These are phyloP conservation scores for Lanistes nyassanus DNA, from an alignment of 1,140 invertebrate species.

Conservation along the genomic window DNA sequence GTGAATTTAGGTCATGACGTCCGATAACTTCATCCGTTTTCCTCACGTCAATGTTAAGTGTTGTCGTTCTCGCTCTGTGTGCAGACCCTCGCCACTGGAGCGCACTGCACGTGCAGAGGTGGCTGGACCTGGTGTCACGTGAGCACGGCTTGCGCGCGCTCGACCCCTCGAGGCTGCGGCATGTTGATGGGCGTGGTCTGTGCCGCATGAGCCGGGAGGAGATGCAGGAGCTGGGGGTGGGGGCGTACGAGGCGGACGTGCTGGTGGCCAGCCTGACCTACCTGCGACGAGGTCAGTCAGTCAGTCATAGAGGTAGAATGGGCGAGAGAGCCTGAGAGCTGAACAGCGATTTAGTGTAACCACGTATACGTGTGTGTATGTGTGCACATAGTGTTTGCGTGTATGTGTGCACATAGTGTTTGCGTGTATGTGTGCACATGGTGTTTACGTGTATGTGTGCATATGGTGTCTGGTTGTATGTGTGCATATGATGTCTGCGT, in stretches of 20 bases:
- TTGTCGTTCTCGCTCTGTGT: background rate
- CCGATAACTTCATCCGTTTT: too few species aligned
- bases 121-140: slow-evolving; percentile 75
- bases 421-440: background rate
- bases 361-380: too few species aligned
- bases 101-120: slow-evolving; percentile 72
- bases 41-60: too few species aligned
- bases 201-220: slow-evolving; percentile 68
- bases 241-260: slow-evolving; percentile 55
- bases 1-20: too few species aligned
- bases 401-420: too few species aligned
- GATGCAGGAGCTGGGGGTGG: slow-evolving; percentile 48
- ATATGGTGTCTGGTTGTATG: background rate
- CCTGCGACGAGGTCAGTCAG: slow-evolving; percentile 55
- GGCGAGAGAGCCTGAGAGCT: too few species aligned
- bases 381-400: too few species aligned
- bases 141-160: slow-evolving; percentile 72
- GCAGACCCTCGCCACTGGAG: slow-evolving; percentile 77
- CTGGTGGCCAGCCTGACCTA: slow-evolving; percentile 57
- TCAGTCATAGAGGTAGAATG: too few species aligned
- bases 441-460: background rate
- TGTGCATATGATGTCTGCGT: background rate
- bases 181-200: slow-evolving; percentile 72
- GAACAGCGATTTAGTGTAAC: too few species aligned
- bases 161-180: slow-evolving; percentile 68